Conservation (phyloP, 2,113 vertebrate species). For the Sylvilagus bachmani region DNA sequence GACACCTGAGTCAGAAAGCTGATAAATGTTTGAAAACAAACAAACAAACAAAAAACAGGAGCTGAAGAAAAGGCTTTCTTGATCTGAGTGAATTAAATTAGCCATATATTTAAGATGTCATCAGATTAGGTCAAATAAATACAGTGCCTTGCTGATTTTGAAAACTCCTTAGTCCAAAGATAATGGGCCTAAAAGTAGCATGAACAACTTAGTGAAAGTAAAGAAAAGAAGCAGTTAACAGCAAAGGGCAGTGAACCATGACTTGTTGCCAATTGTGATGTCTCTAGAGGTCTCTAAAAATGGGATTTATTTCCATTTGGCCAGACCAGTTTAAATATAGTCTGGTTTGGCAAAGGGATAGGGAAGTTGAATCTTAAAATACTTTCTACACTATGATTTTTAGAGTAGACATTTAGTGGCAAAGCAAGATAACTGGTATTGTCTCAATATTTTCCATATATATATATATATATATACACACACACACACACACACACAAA, state of each 20-base stretch:
- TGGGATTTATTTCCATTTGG: conserved; percentile 69
- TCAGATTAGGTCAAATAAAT: conserved; percentile 40
- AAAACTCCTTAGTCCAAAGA: conserved; percentile 28
- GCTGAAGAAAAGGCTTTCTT: background rate
- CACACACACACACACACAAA: too few species aligned
- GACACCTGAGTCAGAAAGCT: background rate
- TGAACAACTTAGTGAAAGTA: conserved; percentile 5
- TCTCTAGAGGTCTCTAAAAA: conserved; percentile 73
- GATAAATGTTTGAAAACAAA: conserved; percentile 1
- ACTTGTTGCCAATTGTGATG: conserved; percentile 66
- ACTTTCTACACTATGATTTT: conserved; percentile 29
- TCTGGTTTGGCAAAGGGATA: conserved; percentile 35
- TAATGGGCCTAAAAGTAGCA: conserved; percentile 38
- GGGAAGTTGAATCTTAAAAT: conserved; percentile 24
- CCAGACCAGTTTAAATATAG: conserved; percentile 48
- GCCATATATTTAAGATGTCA: background rate
- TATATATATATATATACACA: background rate
- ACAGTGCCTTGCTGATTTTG: background rate
- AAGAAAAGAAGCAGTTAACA: conserved; percentile 64
- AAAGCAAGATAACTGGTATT: background rate
- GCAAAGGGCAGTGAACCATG: conserved; percentile 63
- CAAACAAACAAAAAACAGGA: background rate
- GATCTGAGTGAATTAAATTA: conserved; percentile 29
- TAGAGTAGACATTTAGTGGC: conserved; percentile 28
- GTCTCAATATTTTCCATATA: background rate